Base-by-base conservation (phyloP, 2,113 vertebrate species). In the Romanogobio albipinnatus region DNA sequence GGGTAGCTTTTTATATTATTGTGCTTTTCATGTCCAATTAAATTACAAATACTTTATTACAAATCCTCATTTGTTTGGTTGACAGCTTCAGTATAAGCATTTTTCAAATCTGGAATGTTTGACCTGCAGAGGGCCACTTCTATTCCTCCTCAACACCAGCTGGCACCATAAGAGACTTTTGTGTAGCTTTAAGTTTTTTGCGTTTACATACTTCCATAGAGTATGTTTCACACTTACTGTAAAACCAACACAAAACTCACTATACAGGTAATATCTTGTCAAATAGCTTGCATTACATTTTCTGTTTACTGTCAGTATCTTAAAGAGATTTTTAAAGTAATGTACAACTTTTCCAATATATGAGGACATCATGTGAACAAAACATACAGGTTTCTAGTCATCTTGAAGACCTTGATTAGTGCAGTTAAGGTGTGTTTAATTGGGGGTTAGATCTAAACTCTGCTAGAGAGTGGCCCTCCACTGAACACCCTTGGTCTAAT, bases 21-120 rank as follows among this genome's bases (percentile, higher is more conserved):
- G 43, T 73, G 70, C 39, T 47, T 70, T 73, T 73, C 39, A 73
- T 45, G 22, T 73, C 22, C 47, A 47, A 45, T 73, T 5, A 11
- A 73, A 73, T 45, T 24, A 73, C 22, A 2, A 47, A 45, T 45
- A 24, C 70, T 79, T 22, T 68, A 56, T 73, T 66, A n/a, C n/a
- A n/a, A n/a, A n/a, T n/a, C 26, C 56, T 83, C 36, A 47, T 75
- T 81, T 79, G 76, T 77, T 86, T 83, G 85, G 80, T 58, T 64
- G 83, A 88, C 85, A 76, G 86, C 78, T 86, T 86, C 82, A 85
- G 76, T 68, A 39, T 68, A 39, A 73, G 76, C 81, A 76, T 74
- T 76, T 86, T 85, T 85, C 78, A 84, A 89, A 81, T 86, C 71
- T 66, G 43, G 11, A 39, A 17, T 22, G 0, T 36, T 70, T 36